Percentiles rank a stretch among this genome's conserved stretches.
phyloP scores from a whole-genome alignment of 2,888 invertebrate species.

The Tetragonula carbonaria region DNA sequence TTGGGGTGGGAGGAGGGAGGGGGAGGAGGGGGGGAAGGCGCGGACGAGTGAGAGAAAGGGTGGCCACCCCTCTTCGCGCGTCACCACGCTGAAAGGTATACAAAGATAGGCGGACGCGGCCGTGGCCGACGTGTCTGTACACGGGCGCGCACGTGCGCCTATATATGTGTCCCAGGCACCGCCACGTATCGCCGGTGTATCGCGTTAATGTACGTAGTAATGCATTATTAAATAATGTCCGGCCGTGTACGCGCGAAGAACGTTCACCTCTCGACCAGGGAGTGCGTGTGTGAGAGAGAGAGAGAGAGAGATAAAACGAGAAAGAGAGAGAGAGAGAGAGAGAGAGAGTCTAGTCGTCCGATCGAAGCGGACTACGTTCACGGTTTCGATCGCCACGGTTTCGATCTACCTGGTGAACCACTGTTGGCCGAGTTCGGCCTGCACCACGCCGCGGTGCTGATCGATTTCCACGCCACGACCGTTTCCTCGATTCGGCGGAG shows the following conservation, averaged over 20 bases:
- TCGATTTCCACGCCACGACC: conserved; percentile 55
- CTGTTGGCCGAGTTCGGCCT: conserved; percentile 68
- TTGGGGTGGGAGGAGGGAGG: not conserved
- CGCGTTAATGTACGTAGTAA: conserved; percentile 73
- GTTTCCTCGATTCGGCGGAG: conserved; percentile 40
- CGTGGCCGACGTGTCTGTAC: conserved; percentile 6
- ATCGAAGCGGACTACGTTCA: conserved; percentile 54
- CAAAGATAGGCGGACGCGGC: conserved; percentile 61
- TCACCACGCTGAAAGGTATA: conserved; percentile 76
- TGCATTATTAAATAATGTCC: conserved; percentile 75
- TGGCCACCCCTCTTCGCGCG: conserved; percentile 72
- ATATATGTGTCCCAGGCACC: conserved; percentile 55
- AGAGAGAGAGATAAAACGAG: too few relatives aligned
- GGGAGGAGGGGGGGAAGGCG: not conserved
- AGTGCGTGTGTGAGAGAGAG: not conserved
- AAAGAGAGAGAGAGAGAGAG: too few relatives aligned
- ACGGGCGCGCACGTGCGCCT: conserved; percentile 23
- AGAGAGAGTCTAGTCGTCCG: conserved; percentile 53
- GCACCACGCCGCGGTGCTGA: conserved; percentile 38
- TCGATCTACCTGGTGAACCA: conserved; percentile 61
- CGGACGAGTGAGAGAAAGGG: conserved; percentile 55
- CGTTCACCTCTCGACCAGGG: conserved; percentile 67
- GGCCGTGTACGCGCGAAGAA: conserved; percentile 68
- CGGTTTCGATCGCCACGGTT: conserved; percentile 59
- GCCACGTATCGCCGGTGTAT: conserved; percentile 67